A percentile compares a stretch with the other conserved stretches of the same genome.
Conservation (phyloP, 92 coral and sea anemone genomes). For the Parazoanthus atlanticus region DNA sequence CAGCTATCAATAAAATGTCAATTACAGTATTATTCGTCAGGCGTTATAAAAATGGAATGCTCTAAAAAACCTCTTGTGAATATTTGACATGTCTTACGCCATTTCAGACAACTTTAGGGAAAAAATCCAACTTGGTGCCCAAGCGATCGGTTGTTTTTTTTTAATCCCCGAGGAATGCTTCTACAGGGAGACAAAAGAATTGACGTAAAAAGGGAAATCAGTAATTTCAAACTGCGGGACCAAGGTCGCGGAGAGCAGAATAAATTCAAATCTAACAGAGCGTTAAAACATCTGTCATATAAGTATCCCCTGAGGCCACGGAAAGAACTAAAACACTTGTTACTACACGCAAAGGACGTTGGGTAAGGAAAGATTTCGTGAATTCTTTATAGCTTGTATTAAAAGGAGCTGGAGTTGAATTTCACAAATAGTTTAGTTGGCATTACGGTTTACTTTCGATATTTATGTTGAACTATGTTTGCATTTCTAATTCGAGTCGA, state of each 20-base stretch:
- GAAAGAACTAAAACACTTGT: background rate
- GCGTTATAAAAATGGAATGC: background rate
- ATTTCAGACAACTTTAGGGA: background rate
- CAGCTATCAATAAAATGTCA: background rate
- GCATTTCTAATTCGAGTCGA: background rate
- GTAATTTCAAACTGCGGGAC: background rate
- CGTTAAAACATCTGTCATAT: background rate
- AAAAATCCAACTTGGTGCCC: background rate
- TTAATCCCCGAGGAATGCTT: conserved; percentile 4
- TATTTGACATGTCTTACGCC: background rate
- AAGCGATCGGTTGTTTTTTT: background rate
- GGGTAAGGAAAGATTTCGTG: background rate
- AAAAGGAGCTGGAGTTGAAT: background rate
- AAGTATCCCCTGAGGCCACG: background rate
- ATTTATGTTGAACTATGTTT: no score
- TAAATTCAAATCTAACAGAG: background rate
- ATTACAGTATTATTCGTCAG: background rate
- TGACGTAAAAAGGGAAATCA: background rate
- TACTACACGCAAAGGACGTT: background rate
- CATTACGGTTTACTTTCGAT: background rate
- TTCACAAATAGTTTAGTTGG: background rate
- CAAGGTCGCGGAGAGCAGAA: background rate
- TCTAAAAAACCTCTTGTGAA: background rate
- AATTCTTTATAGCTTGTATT: background rate
- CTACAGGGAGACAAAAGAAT: no score